These are phyloP conservation scores for Chaetorhynchus papuensis DNA, from an alignment of 2,113 vertebrate genomes.

Conservation along the genomic window DNA sequence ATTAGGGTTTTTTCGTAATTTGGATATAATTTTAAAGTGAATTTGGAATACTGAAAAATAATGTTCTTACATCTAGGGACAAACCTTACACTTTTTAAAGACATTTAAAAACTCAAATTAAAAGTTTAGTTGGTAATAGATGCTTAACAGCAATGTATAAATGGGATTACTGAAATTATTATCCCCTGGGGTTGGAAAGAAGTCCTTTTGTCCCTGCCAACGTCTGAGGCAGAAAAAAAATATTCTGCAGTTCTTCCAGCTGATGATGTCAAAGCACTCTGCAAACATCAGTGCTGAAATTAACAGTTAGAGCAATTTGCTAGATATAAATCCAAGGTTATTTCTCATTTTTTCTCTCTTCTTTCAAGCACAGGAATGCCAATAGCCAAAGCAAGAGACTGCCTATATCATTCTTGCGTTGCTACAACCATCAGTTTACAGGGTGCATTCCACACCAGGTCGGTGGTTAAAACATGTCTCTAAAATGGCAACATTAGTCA, in stretches of 20 bases:
- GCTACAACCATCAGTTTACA: background rate
- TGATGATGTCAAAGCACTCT: conserved; percentile 5
- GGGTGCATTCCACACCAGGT: background rate
- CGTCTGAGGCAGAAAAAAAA: conserved; percentile 14
- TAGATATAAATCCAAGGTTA: background rate
- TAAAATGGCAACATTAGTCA: background rate
- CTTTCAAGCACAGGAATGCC: background rate
- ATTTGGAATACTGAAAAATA: background rate
- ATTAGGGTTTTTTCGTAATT: background rate
- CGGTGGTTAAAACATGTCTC: background rate
- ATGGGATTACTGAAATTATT: background rate
- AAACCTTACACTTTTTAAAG: background rate
- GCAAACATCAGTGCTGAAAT: background rate
- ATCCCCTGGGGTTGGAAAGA: background rate
- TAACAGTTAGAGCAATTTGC: background rate
- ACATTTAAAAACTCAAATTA: background rate
- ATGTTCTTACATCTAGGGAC: background rate
- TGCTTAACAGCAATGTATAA: background rate
- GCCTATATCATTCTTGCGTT: background rate
- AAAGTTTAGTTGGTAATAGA: background rate
- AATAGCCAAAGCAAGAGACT: background rate
- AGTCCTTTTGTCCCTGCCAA: background rate
- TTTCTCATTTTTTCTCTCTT: background rate
- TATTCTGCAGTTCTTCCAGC: background rate
- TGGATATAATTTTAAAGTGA: background rate